Percentiles rank a stretch among this genome's conserved stretches.
Conservation (phyloP, 92 coral and sea anemone species). For the Micromussa lordhowensis region DNA sequence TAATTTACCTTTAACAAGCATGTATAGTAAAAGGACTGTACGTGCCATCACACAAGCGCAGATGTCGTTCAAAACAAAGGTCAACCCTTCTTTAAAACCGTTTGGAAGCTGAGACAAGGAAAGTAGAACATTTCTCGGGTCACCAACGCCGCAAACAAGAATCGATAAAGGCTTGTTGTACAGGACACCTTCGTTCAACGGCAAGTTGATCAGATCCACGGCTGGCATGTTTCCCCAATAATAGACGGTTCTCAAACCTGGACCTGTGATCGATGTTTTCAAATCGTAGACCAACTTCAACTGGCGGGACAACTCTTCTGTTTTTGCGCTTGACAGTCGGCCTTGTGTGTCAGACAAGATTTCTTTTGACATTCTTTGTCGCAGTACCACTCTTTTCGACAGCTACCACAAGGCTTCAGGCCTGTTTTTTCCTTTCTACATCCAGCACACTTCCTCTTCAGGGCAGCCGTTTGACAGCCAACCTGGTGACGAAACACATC, state of each 20-base stretch:
- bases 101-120: conserved; percentile 60
- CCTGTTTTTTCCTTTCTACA: conserved; percentile 24
- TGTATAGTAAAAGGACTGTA: conserved; percentile 70
- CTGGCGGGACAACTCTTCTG: neutral
- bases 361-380: conserved; percentile 46
- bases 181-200: conserved; percentile 66
- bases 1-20: conserved; percentile 64
- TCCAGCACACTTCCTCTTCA: conserved; percentile 38
- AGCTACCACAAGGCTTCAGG: conserved; percentile 52
- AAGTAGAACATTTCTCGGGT: conserved; percentile 64
- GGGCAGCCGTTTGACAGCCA: conserved; percentile 53
- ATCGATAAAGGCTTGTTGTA: conserved; percentile 48
- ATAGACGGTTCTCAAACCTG: conserved; percentile 10
- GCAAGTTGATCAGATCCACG: conserved; percentile 65
- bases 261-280: neutral
- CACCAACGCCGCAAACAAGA: conserved; percentile 79
- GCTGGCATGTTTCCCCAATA: conserved; percentile 82
- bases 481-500: conserved; percentile 58
- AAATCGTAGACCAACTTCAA: neutral
- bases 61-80: conserved; percentile 70
- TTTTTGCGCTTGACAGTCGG: conserved; percentile 41
- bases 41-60: conserved; percentile 72
- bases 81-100: conserved; percentile 40
- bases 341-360: conserved; percentile 54
- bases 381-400: conserved; percentile 64